Conservation (phyloP, 2,797 vertebrate genomes). For the Cryptoblepharus egeriae region DNA sequence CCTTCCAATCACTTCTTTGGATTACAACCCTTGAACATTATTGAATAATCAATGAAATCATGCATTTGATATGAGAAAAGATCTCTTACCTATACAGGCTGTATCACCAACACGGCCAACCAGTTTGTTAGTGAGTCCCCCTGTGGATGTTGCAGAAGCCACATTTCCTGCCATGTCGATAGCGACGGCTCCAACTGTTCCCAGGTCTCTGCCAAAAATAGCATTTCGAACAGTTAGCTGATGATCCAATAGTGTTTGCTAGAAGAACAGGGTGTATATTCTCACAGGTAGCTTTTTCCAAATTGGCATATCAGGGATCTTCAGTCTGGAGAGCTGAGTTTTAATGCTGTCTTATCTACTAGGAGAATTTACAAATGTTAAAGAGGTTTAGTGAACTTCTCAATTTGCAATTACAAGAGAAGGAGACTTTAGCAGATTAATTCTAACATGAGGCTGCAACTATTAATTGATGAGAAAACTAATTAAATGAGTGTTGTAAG, state of each 20-base stretch:
- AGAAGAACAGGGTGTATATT: slow-evolving; percentile 54
- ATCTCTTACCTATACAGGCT: slow-evolving; percentile 84
- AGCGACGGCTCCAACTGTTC: slow-evolving; percentile 88
- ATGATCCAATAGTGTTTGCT: slow-evolving; percentile 58
- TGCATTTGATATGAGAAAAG: neutral
- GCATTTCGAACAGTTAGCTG: slow-evolving; percentile 60
- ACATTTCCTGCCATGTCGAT: slow-evolving; percentile 83
- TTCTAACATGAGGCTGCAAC: neutral
- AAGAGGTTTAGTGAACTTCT: neutral
- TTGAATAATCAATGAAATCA: neutral
- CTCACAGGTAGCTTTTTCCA: slow-evolving; percentile 49
- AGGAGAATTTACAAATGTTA: neutral
- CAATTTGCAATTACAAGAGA: neutral
- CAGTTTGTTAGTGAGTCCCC: slow-evolving; percentile 87
- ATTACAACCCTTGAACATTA: neutral
- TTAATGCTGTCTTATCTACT: neutral
- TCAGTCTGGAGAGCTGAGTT: neutral
- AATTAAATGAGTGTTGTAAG: neutral
- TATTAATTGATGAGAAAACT: neutral
- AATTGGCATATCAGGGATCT: slow-evolving; percentile 25
- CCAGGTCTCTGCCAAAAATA: slow-evolving; percentile 79
- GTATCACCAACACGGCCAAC: slow-evolving; percentile 89
- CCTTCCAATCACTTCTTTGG: neutral
- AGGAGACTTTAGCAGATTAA: neutral
- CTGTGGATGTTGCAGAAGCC: slow-evolving; percentile 87